Evolutionary conservation across 2,113 vertebrate genomes (phyloP), one percentile per base, ranked within the genome.

Genomic region (Antigone vipio): DNA sequence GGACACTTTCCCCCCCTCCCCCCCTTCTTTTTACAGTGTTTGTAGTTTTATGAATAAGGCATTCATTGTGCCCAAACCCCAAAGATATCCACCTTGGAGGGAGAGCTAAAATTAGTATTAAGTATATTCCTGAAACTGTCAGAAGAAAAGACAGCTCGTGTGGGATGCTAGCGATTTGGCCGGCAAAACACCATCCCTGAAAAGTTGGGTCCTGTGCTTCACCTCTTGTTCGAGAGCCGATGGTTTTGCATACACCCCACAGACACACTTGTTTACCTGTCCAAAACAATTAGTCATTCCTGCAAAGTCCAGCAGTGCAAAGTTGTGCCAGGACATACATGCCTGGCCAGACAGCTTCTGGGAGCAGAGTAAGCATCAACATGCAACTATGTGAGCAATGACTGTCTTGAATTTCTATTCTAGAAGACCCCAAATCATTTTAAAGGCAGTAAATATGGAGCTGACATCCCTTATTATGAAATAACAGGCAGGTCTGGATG

Each of bases 61-160:
- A 40, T 97, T 97, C 97, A 97, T 94, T 97, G 95, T 96, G 93
- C 84, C 75, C 38, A 47, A 91, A 93, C 85, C 95, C 92, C 92
- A 89, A 35, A 88, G 93, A 78, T 53, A 95, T 11, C 20, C 45
- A 88, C 92, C 96, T 83, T 23, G 87, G 94, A 88, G 84, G 92
- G 81, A 74, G 92, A 92, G 92, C 95, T 98, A 98, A 98, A 98
- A 96, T 97, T 97, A 98, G 95, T 21, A 12, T 17, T 12, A 79
- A 95, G 91, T 55, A 56, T 67, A 53, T 56, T 93, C 72, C 75
- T 76, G 20, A 75, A 88, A 68, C 78, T 42, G 94, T 67, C 86
- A 29, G 60, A 66, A 91, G 88, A 81, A 84, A 69, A 89, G 95
- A 84, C 3, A 21, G 84, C 79, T 93, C 50, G 2, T 58, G 91